A percentile compares a stretch with the other conserved stretches of the same genome.
Evolutionary conservation across 2,113 vertebrate genomes (phyloP).

Genomic region (Campylomormyrus tamandua): DNA sequence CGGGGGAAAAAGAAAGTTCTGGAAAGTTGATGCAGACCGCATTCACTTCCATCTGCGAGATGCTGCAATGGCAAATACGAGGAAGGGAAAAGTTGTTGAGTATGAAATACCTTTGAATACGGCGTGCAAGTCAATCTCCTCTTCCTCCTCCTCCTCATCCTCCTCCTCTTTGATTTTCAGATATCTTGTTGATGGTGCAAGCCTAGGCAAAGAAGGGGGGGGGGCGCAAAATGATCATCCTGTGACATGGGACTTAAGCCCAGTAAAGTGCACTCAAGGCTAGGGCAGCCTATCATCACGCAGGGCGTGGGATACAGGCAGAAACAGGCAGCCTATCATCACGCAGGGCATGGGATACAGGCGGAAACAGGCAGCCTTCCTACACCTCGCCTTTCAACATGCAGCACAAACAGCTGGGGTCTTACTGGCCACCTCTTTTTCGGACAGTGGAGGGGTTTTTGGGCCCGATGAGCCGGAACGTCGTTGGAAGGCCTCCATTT

Average conservation of each 20-base stretch:
- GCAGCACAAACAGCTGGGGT: background rate
- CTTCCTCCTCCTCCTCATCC: conserved; percentile 47
- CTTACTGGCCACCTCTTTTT: background rate
- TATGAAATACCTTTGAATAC: conserved; percentile 41
- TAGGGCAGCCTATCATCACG: background rate
- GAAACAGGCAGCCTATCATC: background rate
- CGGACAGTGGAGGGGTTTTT: background rate
- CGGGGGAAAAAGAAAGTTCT: background rate
- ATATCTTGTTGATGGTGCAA: conserved; percentile 55
- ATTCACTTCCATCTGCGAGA: background rate
- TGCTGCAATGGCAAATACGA: background rate
- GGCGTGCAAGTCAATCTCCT: conserved; percentile 47
- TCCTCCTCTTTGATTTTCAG: conserved; percentile 62
- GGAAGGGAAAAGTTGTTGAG: background rate
- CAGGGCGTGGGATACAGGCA: background rate
- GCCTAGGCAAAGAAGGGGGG: conserved; percentile 38
- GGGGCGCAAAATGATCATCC: background rate
- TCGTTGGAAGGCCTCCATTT: background rate
- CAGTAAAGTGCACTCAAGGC: background rate
- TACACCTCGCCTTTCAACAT: background rate
- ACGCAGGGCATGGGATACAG: too few relatives aligned
- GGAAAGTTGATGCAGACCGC: background rate
- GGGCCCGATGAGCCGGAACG: background rate
- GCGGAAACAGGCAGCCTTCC: background rate
- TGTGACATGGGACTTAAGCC: conserved; percentile 9